Base-by-base conservation (phyloP, 2,797 vertebrate species). In the Alfaro cultratus region DNA sequence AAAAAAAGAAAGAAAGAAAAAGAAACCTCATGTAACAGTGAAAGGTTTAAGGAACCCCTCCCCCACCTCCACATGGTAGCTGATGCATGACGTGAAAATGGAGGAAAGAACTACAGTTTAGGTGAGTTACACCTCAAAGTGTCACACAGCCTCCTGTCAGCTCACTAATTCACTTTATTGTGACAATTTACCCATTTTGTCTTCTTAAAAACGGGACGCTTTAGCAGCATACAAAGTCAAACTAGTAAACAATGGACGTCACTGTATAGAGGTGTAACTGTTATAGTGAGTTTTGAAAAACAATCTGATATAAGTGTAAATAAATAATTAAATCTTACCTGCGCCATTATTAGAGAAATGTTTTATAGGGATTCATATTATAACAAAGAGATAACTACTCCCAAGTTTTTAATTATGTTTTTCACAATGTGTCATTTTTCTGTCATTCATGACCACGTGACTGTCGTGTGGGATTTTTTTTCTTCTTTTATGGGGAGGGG, bases 41-140 rank as follows among this genome's bases (percentile, higher is more conserved):
- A 94, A 88, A 90, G 90, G 82, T 93, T 91, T 68, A 78, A 85
- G 73, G 71, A 84, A 46, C 94, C 89, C 94, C 87, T 92, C 93
- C 95, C 96, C 95, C 95, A 90, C 75, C 68, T 89, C 91, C 93
- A 93, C 93, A 94, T 93, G 91, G 93, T 85, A 71, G 82, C 87
- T 84, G 85, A 79, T 87, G 87, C 85, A 78, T 86, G 79, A 89
- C 57, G 60, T 78, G 80, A 78, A 77, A 86, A 77, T 75, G 70
- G 79, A 86, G 81, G 86, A 72, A 64, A 80, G 74, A 12, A 73
- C 55, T 55, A 18, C 73, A 78, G 55, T 75, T 81, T 70, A 86
- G 84, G 85, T 83, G 80, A 55, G 73, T 74, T 47, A 67, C 72
- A 83, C 41, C 72, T 75, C 53, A 79, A 43, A 12, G 16, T 39